Conservation (phyloP, 2,797 vertebrate species). For the Eurystomus glaucurus region DNA sequence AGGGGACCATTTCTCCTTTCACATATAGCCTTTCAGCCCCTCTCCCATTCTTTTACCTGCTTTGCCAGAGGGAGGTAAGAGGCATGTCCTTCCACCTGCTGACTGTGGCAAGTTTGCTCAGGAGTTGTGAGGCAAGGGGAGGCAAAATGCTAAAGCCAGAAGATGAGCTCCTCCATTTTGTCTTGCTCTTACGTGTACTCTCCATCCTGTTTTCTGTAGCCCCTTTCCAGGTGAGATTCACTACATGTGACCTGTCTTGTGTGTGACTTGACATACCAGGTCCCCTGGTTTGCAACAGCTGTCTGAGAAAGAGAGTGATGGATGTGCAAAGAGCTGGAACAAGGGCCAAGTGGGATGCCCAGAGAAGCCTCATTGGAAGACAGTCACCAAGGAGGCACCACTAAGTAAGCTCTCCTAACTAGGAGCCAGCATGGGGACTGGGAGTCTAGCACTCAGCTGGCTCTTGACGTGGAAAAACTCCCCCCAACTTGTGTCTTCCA, state of each 20-base stretch:
- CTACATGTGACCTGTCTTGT: fast-evolving
- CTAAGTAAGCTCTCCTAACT: neutral
- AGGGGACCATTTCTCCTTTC: neutral
- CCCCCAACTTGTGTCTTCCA: neutral
- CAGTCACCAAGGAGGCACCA: neutral
- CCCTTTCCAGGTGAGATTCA: neutral
- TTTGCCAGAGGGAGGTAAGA: neutral
- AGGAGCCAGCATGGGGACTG: fast-evolving
- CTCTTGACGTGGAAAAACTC: neutral
- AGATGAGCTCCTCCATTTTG: neutral
- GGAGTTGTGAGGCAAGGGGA: neutral
- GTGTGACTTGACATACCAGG: fast-evolving
- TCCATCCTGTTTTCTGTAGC: neutral
- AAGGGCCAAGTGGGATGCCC: neutral
- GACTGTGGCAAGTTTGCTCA: neutral
- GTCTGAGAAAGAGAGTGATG: neutral
- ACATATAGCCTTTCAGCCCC: neutral
- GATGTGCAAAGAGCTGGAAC: neutral
- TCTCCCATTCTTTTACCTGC: neutral
- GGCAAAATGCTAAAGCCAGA: neutral
- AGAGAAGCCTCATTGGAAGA: neutral
- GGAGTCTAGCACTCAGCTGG: neutral
- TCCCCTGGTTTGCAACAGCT: neutral
- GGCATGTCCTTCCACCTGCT: neutral
- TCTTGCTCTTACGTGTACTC: neutral